Base-by-base conservation (phyloP, 2,888 invertebrate genomes). In the Noctua janthina region DNA sequence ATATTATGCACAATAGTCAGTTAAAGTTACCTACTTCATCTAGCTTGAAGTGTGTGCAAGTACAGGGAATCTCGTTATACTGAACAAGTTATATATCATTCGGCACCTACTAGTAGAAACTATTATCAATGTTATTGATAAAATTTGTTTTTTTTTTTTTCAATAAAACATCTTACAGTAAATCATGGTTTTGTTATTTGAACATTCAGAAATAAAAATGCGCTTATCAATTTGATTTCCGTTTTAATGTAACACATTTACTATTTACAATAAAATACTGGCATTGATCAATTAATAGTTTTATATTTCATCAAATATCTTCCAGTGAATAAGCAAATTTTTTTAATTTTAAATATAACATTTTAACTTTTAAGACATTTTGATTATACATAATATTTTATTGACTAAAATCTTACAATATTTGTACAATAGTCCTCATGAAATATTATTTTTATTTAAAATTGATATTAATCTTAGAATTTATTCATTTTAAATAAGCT, bases 261-360 rank as follows among this genome's bases (percentile, higher is more conserved):
- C 89, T 96, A 96, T 96, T 95, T 96, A 96, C 96, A 96, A 93
- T 96, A 95, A 95, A 96, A 96, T 96, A 96, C 96, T 96, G 96
- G 96, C 96, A 95, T 96, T 94, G 93, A 96, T 94, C 93, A 93
- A 93, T 93, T 93, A 92, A 91, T 93, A 93, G 90, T 92, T 92
- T 92, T 74, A 86, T 90, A 91, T 92, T 91, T 91, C 87, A 90
- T 92, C 88, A 90, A 91, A 90, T 88, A 87, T 91, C 83, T 89
- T 87, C 83, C 83, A 88, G 88, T 83, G 80, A 87, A 84, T 86
- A 88, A 90, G 90, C 86, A 83, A 83, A 80, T 83, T 83, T 79
- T 66, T 82, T 80, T 72, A 81, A 76, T 76, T 84, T 89, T 79
- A 76, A 76, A 79, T 86, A 85, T 76, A 88, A 66, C 11, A 15